Base-by-base conservation (phyloP, 2,113 vertebrate species). In the Elgaria multicarinata region DNA sequence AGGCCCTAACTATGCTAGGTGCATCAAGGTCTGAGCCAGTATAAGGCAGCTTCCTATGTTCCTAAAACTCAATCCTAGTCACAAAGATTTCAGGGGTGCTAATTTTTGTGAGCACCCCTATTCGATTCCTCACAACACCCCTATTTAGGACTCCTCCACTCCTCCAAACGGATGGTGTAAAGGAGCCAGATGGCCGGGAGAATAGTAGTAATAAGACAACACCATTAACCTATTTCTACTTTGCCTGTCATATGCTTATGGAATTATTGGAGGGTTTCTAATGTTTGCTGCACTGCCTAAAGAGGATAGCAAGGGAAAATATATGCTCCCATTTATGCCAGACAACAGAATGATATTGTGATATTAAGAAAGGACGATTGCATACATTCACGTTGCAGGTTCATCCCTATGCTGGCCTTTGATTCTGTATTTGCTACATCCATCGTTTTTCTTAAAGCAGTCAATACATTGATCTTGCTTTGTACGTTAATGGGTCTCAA, bases 291-390 rank as follows among this genome's bases (percentile, higher is more conserved):
- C 36, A 20, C 18, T 82, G 3, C 24, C 42, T 26, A 9, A 39
- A 62, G 55, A 24, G 55, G 1, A 16, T 36, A 55, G 22, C n/a
- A 55, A 7, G 33, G 44, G 28, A 14, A 3, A 77, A 31, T 2
- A n/a, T 14, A 50, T 7, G 8, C 33, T 5, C 26, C 58, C 1
- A 3, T 74, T 31, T 18, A 55, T 79, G 53, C 8, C 46, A 33
- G 16, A 84, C 6, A 87, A 8, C 82, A 53, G 28, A 62, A 83
- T 58, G 33, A 93, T 93, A 93, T 36, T 66, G 84, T 1, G 80
- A 28, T 1, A 10, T 46, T 85, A 80, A n/a, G 3, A 90, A 16
- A 0, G 0, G 75, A 58, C 36, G 89, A 85, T 42, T 50, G 58
- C 24, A 93, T n/a, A 89, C 33, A 64, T 72, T 93, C 83, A 58